These are phyloP conservation scores for Siderastrea radians DNA, from an alignment of 92 coral and sea anemone species.

Conservation along the genomic window DNA sequence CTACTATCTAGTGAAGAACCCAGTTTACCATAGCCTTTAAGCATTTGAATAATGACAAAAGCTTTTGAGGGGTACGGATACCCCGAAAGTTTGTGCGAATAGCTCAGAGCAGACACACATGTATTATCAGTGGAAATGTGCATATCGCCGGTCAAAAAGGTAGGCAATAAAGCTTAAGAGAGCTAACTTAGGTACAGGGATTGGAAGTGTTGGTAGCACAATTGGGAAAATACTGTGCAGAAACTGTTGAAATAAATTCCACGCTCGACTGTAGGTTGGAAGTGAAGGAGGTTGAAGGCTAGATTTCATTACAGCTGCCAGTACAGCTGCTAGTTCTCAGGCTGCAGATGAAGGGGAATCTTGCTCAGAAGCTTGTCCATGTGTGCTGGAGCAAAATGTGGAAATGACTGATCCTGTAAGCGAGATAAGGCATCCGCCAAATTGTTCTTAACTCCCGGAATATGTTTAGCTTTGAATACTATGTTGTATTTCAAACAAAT, in stretches of 20 bases:
- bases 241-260: slow-evolving; percentile 51
- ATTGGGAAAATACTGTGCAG: neutral
- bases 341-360: slow-evolving; percentile 61
- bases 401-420: slow-evolving; percentile 67
- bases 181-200: slow-evolving; percentile 45
- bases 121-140: slow-evolving; percentile 58
- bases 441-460: slow-evolving; percentile 57
- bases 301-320: slow-evolving; percentile 32
- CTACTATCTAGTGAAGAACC: too few relatives aligned
- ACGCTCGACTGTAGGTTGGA: slow-evolving; percentile 64
- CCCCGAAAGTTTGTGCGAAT: slow-evolving; percentile 37
- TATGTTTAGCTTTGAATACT: slow-evolving; percentile 63
- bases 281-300: slow-evolving; percentile 66
- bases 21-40: too few relatives aligned
- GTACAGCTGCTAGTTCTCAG: slow-evolving; percentile 37
- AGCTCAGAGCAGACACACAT: slow-evolving; percentile 56
- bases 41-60: slow-evolving; percentile 22
- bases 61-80: slow-evolving; percentile 34
- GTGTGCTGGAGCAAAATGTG: slow-evolving; percentile 53
- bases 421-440: slow-evolving; percentile 66
- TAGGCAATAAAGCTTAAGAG: slow-evolving; percentile 56
- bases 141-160: slow-evolving; percentile 51
- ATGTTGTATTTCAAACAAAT: slow-evolving; percentile 53
- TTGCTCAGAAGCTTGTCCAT: slow-evolving; percentile 41
- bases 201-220: slow-evolving; percentile 12